phyloP scores from a whole-genome alignment of 2,113 vertebrate genomes.

The Holacanthus passer region DNA sequence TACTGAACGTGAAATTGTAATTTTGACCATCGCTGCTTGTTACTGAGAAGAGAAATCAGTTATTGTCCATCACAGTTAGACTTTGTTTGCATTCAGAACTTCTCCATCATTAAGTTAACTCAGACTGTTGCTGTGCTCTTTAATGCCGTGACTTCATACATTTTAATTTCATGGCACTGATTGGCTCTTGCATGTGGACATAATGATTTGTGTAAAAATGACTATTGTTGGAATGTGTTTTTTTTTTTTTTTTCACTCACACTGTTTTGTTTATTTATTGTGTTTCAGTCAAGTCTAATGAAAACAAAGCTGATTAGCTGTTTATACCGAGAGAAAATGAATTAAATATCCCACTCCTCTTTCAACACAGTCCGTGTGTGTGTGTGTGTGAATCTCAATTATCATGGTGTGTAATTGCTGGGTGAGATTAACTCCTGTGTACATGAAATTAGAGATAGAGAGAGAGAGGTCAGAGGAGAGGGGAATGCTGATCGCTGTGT shows the following conservation, averaged over 20 bases:
- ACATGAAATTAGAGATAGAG: conserved; percentile 24
- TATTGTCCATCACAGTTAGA: background rate
- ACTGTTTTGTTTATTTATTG: conserved; percentile 10
- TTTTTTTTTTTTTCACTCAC: background rate
- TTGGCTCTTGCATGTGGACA: background rate
- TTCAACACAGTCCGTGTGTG: background rate
- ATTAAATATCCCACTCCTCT: conserved; percentile 8
- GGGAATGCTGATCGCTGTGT: conserved; percentile 20
- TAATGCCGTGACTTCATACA: background rate
- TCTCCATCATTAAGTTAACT: background rate
- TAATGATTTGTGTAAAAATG: conserved; percentile 28
- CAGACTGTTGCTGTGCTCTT: background rate
- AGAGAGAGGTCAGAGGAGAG: conserved; percentile 48
- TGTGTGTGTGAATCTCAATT: conserved; percentile 35
- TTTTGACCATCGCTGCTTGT: too few species aligned
- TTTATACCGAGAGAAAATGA: conserved; percentile 33
- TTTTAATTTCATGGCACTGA: conserved; percentile 15
- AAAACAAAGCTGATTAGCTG: conserved; percentile 27
- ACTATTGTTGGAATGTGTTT: background rate
- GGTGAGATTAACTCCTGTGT: conserved; percentile 42
- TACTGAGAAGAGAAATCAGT: background rate
- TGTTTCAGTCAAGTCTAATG: conserved; percentile 19
- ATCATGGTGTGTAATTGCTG: conserved; percentile 50
- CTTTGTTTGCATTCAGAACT: background rate
- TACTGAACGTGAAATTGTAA: background rate